Base-by-base conservation (phyloP, 92 coral and sea anemone species). In the Scolanthus callimorphus region DNA sequence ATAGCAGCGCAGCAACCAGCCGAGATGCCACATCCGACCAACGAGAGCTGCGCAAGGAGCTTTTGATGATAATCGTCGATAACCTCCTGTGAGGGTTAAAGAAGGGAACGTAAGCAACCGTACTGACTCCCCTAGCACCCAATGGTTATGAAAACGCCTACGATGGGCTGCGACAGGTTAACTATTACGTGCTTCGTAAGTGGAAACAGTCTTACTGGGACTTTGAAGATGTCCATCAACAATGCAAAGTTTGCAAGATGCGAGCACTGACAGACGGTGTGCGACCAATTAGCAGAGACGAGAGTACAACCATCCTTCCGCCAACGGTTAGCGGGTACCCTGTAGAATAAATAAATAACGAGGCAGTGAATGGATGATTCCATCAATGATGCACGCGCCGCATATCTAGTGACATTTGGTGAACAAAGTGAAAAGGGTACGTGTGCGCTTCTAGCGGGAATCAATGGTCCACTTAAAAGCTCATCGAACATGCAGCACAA, bases 231-330 rank as follows among this genome's bases (percentile, higher is more conserved):
- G 52, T 91, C 96, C 57, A 91, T 41, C 2, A 91, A 80, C 21
- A 91, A 60, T 27, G 87, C 91, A 62, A 91, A 91, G 78, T 84
- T 91, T 17, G 96, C 76, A n/a, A 87, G 48, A 57, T 91, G 97
- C 63, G 60, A 83, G 45, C 97, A 91, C 46, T 88, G 89, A 49
- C 97, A 91, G 39, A 84, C 81, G 2, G 96, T 87, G 50, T 91
- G 89, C 12, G 96, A 55, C 29, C 34, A 41, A 51, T 91, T 91
- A 29, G 74, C 57, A 15, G 39, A 49, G 54, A 57, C 41, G 17
- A 78, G 12, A 24, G 52, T 52, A 48, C 97, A 90, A 29, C 97
- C 97, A 23, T 67, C 28, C 28, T 65, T 57, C 37, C 53, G 53
- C 97, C 97, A 90, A 15, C 89, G 82, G 60, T 87, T 83, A 1